Evolutionary conservation across 2,888 invertebrate species (phyloP).

Genomic region (Furcula furcula): DNA sequence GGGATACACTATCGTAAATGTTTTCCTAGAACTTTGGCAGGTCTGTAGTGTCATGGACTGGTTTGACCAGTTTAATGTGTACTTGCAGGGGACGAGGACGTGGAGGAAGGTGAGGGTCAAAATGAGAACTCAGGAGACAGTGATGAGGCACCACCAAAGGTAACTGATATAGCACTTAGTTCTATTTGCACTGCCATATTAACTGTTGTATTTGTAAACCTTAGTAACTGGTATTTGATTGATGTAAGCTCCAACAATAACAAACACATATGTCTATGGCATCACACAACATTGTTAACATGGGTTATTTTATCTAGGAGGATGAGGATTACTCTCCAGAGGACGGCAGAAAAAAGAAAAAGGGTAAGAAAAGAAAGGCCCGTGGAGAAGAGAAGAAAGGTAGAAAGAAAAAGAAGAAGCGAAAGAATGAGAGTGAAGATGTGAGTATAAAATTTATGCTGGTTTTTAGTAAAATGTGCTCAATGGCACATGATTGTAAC

Average conservation of each 20-base stretch:
- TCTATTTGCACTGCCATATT: too few species aligned
- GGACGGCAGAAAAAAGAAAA: conserved; percentile 93
- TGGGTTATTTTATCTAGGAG: conserved; percentile 74
- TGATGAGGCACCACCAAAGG: conserved; percentile 85
- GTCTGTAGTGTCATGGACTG: conserved; percentile 49
- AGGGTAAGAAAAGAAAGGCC: conserved; percentile 96
- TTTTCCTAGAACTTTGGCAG: conserved; percentile 46
- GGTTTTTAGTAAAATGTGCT: too few species aligned
- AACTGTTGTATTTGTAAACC: too few species aligned
- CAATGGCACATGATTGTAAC: too few species aligned
- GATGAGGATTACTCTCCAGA: conserved; percentile 94
- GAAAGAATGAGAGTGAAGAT: conserved; percentile 95
- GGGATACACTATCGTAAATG: conserved; percentile 43
- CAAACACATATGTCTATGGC: too few species aligned
- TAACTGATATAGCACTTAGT: too few species aligned
- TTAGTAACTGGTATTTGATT: too few species aligned
- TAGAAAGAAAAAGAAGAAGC: conserved; percentile 96
- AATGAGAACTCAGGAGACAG: conserved; percentile 89
- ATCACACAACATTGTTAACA: too few species aligned
- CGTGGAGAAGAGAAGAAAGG: conserved; percentile 95
- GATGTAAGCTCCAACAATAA: too few species aligned
- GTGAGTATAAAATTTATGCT: too few species aligned
- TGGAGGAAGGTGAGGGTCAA: conserved; percentile 85
- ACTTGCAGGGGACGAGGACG: conserved; percentile 85
- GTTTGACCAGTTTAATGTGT: conserved; percentile 69